A percentile compares a stretch with the other conserved stretches of the same genome.
These are phyloP conservation scores for Acleris cristana DNA, from an alignment of 2,888 invertebrate species.

Conservation along the genomic window DNA sequence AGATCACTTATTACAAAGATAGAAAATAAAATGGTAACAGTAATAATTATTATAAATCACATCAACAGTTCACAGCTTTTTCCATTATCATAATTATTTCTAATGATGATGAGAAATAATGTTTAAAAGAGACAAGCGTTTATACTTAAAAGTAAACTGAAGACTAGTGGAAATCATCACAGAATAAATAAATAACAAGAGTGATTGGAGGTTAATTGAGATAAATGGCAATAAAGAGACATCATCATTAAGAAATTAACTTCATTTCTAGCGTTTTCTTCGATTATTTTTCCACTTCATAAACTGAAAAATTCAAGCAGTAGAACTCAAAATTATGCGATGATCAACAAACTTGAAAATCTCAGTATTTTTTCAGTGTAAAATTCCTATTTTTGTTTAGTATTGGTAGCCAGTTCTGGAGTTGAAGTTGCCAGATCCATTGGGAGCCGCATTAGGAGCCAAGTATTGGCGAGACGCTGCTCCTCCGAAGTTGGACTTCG, in stretches of 20 bases:
- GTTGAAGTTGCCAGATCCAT: conserved; percentile 76
- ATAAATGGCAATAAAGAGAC: neutral
- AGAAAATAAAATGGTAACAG: conserved; percentile 40
- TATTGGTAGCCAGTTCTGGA: conserved; percentile 75
- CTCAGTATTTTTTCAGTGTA: neutral
- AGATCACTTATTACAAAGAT: conserved; percentile 50
- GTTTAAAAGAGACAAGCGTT: neutral
- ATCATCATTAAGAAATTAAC: conserved; percentile 4
- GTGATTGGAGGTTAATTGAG: neutral
- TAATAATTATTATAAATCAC: conserved; percentile 47
- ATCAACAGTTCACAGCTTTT: conserved; percentile 50
- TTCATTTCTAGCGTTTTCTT: no score
- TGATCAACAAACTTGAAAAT: neutral
- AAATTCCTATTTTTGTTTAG: conserved; percentile 43
- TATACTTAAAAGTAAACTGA: neutral
- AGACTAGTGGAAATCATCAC: neutral
- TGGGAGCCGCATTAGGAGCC: conserved; percentile 67
- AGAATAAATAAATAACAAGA: neutral
- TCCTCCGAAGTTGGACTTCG: conserved; percentile 44
- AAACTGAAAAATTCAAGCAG: no score
- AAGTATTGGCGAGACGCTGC: conserved; percentile 74
- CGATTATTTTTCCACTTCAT: no score
- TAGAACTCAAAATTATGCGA: no score
- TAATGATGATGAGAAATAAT: conserved; percentile 17
- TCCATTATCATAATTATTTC: conserved; percentile 40